Evolutionary conservation across 2,888 invertebrate genomes (phyloP).

Genomic region (Drosophila atripex): DNA sequence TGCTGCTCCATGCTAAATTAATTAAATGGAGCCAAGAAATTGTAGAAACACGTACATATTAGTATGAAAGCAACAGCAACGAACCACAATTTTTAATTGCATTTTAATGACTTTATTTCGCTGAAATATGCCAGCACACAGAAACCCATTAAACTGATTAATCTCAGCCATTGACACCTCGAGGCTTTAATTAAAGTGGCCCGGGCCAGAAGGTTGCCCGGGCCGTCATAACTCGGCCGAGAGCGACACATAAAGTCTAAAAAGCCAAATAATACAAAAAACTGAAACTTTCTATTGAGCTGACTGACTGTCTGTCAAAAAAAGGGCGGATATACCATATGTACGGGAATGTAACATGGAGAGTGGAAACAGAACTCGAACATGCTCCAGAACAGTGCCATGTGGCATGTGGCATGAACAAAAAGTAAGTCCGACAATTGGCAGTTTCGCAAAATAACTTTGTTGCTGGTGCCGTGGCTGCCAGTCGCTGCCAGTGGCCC

Average conservation of each 20-base stretch:
- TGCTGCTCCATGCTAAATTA: slow-evolving; percentile 52
- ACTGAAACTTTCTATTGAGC: slow-evolving; percentile 33
- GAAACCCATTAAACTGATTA: slow-evolving; percentile 75
- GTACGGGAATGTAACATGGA: slow-evolving; percentile 5
- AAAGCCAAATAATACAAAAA: background rate
- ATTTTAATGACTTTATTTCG: slow-evolving; percentile 74
- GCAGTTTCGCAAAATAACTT: slow-evolving; percentile 72
- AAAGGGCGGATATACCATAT: slow-evolving; percentile 5
- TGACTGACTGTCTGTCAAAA: slow-evolving; percentile 21
- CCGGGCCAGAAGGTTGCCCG: slow-evolving; percentile 25
- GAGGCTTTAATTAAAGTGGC: slow-evolving; percentile 42
- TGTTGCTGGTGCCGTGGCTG: slow-evolving; percentile 27
- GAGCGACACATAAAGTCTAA: slow-evolving; percentile 16
- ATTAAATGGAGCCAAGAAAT: slow-evolving; percentile 67
- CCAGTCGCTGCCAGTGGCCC: slow-evolving; percentile 40
- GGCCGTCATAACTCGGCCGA: slow-evolving; percentile 34
- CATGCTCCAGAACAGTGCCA: slow-evolving; percentile 25
- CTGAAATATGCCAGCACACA: slow-evolving; percentile 53
- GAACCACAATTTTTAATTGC: slow-evolving; percentile 68
- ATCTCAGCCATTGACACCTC: slow-evolving; percentile 69
- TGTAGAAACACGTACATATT: slow-evolving; percentile 41
- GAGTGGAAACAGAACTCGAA: slow-evolving; percentile 15
- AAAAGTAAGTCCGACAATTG: slow-evolving; percentile 63
- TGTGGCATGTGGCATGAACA: slow-evolving; percentile 36
- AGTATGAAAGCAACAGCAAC: slow-evolving; percentile 18